These are phyloP conservation scores for Chloroclystis v-ata DNA, from an alignment of 2,888 invertebrate species.

Conservation along the genomic window DNA sequence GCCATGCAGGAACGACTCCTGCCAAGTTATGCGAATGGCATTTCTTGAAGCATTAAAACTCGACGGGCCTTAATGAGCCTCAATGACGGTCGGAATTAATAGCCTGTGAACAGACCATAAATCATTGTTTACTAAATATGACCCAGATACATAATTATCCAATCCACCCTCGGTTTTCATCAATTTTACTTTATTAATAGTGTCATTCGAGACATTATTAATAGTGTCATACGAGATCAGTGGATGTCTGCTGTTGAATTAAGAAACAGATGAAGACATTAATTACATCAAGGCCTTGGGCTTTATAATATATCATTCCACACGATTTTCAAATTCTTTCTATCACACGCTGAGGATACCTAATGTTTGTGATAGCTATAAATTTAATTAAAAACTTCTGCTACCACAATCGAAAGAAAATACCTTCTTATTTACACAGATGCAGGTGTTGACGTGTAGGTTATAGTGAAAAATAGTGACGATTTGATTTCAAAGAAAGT, in stretches of 20 bases:
- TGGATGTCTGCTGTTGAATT: neutral
- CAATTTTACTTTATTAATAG: neutral
- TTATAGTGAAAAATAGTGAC: too few species aligned
- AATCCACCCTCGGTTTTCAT: neutral
- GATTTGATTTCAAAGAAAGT: too few species aligned
- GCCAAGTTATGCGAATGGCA: conserved; percentile 18
- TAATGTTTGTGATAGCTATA: too few species aligned
- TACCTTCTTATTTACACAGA: too few species aligned
- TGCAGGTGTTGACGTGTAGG: too few species aligned
- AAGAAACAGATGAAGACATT: neutral
- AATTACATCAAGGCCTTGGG: too few species aligned
- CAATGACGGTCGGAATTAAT: conserved; percentile 17
- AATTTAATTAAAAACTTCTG: too few species aligned
- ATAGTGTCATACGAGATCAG: neutral
- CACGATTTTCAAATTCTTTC: neutral
- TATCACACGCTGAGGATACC: too few species aligned
- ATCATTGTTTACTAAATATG: conserved; percentile 21
- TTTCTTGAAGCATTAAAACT: conserved; percentile 15
- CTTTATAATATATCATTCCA: too few species aligned
- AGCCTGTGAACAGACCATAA: conserved; percentile 16
- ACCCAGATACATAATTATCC: conserved; percentile 16
- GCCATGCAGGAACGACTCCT: conserved; percentile 10
- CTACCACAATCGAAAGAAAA: too few species aligned
- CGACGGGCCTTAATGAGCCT: conserved; percentile 17
- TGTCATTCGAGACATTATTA: neutral